Evolutionary conservation across 2,797 vertebrate genomes (phyloP), one percentile per base, ranked within the genome.

Genomic region (Epinephelus malabaricus): DNA sequence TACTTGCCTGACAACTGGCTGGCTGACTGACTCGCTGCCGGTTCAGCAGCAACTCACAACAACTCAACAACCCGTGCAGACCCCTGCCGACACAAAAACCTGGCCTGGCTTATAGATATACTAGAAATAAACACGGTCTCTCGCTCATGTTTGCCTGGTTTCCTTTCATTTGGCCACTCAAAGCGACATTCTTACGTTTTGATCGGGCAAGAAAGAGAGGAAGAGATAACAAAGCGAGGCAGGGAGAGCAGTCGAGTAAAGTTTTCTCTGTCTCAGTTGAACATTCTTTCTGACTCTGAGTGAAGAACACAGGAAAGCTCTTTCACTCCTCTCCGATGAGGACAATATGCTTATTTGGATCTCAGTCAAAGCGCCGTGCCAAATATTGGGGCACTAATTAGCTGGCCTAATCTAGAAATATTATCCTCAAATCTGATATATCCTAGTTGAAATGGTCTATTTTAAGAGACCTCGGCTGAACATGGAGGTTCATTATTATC

Each of bases 321-420:
- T 81, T 66, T 85, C 73, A 68, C 85, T 86, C 58, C 76, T 88
- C 61, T 46, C 58, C 86, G 38, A 81, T 27, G 78, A 90, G 90
- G 88, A 93, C 92, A 95, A 94, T 93, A 93, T 94, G 92, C 72
- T 91, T 88, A 84, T 93, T 94, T 94, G 89, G 91, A 92, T 66
- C 87, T 46, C 69, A 75, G 76, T 91, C 92, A 93, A 91, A 82
- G 74, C 11, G 0, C 46, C 1, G 54, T 78, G 88, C 92, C 91
- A 93, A 82, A 87, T 92, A 92, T 85, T 40, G 86, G 86, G 87
- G 86, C 85, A 83, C 92, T 93, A 93, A 95, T 94, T 94, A 92
- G 86, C 87, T 84, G 82, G 90, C 90, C 90, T 92, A 90, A 94
- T 94, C 90, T 91, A 34, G 85, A 84, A 88, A 92, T 94, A 91